Evolutionary conservation across 2,113 vertebrate genomes (phyloP).

Genomic region (Oriolus oriolus): DNA sequence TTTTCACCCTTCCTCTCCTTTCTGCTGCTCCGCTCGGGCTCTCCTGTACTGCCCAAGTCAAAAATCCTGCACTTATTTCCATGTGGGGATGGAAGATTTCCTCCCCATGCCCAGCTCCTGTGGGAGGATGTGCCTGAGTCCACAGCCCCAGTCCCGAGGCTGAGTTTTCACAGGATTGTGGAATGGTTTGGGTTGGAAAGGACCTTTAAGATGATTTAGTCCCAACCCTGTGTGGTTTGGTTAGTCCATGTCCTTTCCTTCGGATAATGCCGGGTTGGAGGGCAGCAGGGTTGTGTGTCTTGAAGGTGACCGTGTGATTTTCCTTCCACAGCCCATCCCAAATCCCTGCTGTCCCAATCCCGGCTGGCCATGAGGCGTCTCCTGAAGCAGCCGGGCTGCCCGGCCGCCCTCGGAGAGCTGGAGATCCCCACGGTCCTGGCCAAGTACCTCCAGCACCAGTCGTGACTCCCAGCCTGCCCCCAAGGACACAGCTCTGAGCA

Average conservation of each 20-base stretch:
- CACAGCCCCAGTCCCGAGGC: not conserved
- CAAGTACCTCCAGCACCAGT: conserved; percentile 81
- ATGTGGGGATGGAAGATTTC: fast-evolving
- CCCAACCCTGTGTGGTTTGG: fast-evolving
- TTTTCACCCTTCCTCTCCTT: not conserved
- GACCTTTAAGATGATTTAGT: not conserved
- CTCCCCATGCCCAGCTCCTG: fast-evolving
- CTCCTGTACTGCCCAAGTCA: fast-evolving
- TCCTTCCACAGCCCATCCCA: conserved; percentile 77
- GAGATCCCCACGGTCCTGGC: conserved; percentile 80
- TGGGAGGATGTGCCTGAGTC: too few species aligned
- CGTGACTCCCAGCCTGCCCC: fast-evolving
- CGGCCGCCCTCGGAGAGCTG: conserved; percentile 67
- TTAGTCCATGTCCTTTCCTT: fast-evolving
- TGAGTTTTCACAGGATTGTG: not conserved
- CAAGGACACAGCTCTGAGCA: not conserved
- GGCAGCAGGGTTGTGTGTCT: not conserved
- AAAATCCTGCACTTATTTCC: not conserved
- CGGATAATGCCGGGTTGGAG: fast-evolving
- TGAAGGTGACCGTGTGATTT: not conserved
- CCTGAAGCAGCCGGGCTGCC: conserved; percentile 56
- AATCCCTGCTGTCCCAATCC: conserved; percentile 86
- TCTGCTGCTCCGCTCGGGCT: not conserved
- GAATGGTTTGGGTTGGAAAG: not conserved
- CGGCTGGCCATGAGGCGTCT: conserved; percentile 77